Evolutionary conservation across 2,113 vertebrate genomes (phyloP).

Genomic region (Zingel zingel): DNA sequence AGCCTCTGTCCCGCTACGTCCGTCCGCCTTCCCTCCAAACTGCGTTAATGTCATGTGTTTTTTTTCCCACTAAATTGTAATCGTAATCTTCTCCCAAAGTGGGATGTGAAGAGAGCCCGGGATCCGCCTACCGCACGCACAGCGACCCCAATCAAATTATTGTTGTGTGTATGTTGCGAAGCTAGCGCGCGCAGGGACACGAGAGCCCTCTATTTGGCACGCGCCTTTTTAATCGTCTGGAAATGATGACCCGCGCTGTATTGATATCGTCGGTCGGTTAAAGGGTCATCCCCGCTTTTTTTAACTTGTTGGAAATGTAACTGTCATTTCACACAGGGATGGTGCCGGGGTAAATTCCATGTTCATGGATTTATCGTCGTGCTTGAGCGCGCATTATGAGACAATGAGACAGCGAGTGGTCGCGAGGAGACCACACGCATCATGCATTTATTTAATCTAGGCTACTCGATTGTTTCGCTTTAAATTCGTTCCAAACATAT

Average conservation of each 20-base stretch:
- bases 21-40: slow-evolving; percentile 42
- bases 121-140: slow-evolving; percentile 80
- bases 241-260: neutral
- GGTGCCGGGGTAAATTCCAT: neutral
- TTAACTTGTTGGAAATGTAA: neutral
- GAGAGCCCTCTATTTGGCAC: slow-evolving; percentile 41
- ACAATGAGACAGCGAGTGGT: slow-evolving; percentile 20
- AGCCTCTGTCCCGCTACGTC: slow-evolving; percentile 50
- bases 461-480: neutral
- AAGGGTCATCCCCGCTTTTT: neutral
- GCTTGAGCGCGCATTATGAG: slow-evolving; percentile 17
- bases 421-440: neutral
- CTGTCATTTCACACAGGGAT: neutral
- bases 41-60: slow-evolving; percentile 69
- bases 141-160: slow-evolving; percentile 58
- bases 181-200: slow-evolving; percentile 40
- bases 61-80: slow-evolving; percentile 35
- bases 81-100: slow-evolving; percentile 74
- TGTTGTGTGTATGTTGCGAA: slow-evolving; percentile 31
- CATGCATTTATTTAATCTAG: neutral
- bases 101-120: slow-evolving; percentile 61
- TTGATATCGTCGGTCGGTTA: neutral
- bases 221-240: slow-evolving; percentile 18
- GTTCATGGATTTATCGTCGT: slow-evolving; percentile 10
- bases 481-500: slow-evolving; percentile 29